Conservation (phyloP, 2,113 vertebrate genomes). For the Semicossyphus pulcher region DNA sequence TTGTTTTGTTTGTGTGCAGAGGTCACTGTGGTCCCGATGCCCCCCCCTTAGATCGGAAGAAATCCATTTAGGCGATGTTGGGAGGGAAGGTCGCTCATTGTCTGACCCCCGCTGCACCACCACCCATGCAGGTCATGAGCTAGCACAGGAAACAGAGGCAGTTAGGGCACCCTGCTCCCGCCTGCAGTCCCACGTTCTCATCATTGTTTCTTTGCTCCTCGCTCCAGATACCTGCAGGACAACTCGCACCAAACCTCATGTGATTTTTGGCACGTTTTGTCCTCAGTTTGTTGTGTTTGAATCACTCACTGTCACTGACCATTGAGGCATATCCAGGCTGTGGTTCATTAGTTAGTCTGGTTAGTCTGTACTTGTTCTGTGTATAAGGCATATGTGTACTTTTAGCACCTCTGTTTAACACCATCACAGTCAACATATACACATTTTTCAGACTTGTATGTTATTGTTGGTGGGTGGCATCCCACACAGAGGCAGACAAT, state of each 20-base stretch:
- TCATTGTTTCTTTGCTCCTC: constrained; percentile 87
- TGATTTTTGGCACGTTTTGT: not conserved
- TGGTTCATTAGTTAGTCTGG: not conserved
- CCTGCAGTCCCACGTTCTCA: constrained; percentile 78
- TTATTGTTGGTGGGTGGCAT: not conserved
- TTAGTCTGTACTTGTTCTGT: too few species aligned
- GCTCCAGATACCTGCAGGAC: constrained; percentile 65
- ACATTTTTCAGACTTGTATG: not conserved
- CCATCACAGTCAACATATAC: not conserved
- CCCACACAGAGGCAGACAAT: constrained; percentile 14
- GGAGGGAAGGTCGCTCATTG: constrained; percentile 13
- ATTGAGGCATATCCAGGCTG: not conserved
- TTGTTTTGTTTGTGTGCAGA: not conserved
- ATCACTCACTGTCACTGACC: constrained; percentile 13
- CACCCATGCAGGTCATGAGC: constrained; percentile 24
- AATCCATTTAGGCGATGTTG: not conserved
- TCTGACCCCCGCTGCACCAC: not conserved
- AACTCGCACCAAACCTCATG: not conserved
- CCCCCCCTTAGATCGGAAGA: not conserved
- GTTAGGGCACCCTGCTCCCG: constrained; percentile 60
- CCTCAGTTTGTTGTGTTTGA: not conserved
- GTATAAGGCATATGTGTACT: too few species aligned
- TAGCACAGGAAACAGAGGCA: constrained; percentile 83
- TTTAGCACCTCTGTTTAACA: not conserved
- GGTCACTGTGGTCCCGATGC: constrained; percentile 2